phyloP scores from a whole-genome alignment of 2,113 vertebrate genomes.

The Etheostoma cragini region DNA sequence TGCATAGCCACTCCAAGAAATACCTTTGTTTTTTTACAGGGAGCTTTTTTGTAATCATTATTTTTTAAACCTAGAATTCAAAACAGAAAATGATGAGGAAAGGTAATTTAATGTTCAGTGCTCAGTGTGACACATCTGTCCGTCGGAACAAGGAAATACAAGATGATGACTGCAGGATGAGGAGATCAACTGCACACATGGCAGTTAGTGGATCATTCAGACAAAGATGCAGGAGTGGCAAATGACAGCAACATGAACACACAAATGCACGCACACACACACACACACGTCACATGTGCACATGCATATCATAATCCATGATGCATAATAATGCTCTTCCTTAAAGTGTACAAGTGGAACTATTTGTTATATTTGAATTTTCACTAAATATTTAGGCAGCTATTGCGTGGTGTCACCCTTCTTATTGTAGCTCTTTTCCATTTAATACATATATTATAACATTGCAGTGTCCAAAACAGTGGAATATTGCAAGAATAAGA shows the following conservation, averaged over 20 bases:
- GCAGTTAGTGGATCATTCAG: conserved; percentile 33
- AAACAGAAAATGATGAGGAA: conserved; percentile 2
- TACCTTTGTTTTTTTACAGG: not conserved
- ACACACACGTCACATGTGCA: not conserved
- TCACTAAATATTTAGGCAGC: not conserved
- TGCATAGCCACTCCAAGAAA: conserved; percentile 19
- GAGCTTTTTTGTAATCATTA: not conserved
- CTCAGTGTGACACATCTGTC: not conserved
- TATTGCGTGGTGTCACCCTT: not conserved
- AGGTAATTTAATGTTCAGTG: not conserved
- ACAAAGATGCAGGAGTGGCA: not conserved
- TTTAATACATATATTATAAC: not conserved
- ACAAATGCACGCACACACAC: not conserved
- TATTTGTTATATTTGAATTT: conserved; percentile 20
- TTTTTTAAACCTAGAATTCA: conserved; percentile 4
- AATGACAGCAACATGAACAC: not conserved
- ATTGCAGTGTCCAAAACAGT: not conserved
- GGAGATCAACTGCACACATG: conserved; percentile 15
- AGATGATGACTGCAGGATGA: not conserved
- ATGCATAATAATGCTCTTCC: not conserved
- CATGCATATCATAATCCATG: not conserved
- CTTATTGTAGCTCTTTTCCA: not conserved
- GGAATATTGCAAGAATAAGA: not conserved
- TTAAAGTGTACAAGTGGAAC: not conserved
- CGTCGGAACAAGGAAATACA: conserved; percentile 3